Percentiles rank a stretch among this genome's conserved stretches.
phyloP scores from a whole-genome alignment of 2,797 vertebrate species.

The Vultur gryphus region DNA sequence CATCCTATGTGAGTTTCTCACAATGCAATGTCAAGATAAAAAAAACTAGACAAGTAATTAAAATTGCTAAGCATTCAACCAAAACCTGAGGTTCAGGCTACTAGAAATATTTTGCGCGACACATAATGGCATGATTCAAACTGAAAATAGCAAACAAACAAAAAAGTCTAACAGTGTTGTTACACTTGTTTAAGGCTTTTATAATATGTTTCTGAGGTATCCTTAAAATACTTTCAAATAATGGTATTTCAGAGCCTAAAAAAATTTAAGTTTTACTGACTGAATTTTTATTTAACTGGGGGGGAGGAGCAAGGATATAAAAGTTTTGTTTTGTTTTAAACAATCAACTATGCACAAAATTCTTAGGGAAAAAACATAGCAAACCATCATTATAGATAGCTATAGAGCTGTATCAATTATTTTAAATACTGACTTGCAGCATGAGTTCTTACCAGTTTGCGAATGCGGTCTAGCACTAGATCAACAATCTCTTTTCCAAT shows the following conservation, averaged over 20 bases:
- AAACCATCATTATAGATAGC: background rate
- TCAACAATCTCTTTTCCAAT: slow-evolving; percentile 81
- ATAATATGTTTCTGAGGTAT: background rate
- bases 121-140: background rate
- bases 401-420: background rate
- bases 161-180: background rate
- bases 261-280: background rate
- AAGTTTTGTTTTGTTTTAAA: background rate
- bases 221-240: background rate
- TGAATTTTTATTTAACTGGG: background rate
- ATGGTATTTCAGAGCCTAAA: background rate
- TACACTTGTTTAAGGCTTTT: background rate
- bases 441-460: slow-evolving; percentile 71
- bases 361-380: background rate
- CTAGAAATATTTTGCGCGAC: background rate
- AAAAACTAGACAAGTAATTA: background rate
- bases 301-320: background rate
- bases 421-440: background rate
- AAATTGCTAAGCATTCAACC: background rate
- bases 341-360: background rate
- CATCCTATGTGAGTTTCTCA: background rate
- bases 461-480: slow-evolving; percentile 75
- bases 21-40: background rate
- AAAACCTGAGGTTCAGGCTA: background rate
- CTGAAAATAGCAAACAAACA: background rate